Base-by-base conservation (phyloP, 2,113 vertebrate genomes). In the Synodontis membranacea region DNA sequence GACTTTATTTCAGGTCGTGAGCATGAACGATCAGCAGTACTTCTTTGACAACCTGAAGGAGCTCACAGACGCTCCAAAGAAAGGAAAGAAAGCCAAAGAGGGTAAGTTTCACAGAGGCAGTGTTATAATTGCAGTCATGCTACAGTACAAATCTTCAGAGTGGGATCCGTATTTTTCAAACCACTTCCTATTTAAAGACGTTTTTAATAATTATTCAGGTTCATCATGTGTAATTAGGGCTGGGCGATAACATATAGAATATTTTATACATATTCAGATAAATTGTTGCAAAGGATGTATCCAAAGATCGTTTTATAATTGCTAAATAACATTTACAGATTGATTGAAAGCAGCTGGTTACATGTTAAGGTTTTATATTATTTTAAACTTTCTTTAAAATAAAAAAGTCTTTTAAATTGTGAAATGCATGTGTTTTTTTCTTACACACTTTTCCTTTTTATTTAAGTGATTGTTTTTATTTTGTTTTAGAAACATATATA, bases 1-100 rank as follows among this genome's bases (percentile, higher is more conserved):
- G 5, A 5, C 21, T 25, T 66, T 37, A 14, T 88, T 91, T 52
- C 80, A 99, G 98, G 91, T 97, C 42, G 92, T 93, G 86, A 96
- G 97, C 89, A 93, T 97, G 91, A 95, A 97, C 4, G 97, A 98
- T 74, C 91, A 95, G 79, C 94, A 96, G 83, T 99, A 97, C 90
- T 98, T 99, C 93, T 99, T 98, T 64, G 98, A 99, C 93, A 96
- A 95, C 60, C 91, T 98, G 75, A 94, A 94, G 87, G 92, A 96
- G n/a, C 91, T 96, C 80, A 94, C 95, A 66, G 96, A 98, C 58
- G 88, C 93, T 89, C 92, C 91, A 15, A 97, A 92, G 91, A 98
- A 95, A 90, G 94, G 88, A 62, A 97, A 95, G 88, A 96, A 92
- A 84, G 90, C 79, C 46, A 97, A 94, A 91, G 97, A 98, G 54